Base-by-base conservation (phyloP, 2,113 vertebrate species). In the Lophius piscatorius region DNA sequence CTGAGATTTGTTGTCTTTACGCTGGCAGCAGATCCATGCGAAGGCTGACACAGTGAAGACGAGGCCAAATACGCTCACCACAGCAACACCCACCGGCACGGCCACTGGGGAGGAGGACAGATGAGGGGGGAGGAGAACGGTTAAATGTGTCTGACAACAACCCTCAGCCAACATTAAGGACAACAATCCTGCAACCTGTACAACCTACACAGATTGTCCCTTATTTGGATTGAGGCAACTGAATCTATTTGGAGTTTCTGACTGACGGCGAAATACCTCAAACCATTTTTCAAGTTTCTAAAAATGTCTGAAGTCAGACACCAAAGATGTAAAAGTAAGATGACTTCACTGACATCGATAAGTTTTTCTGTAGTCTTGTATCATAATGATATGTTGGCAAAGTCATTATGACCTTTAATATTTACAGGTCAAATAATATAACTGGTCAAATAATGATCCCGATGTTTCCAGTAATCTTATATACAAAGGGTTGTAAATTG, bases 21-120 rank as follows among this genome's bases (percentile, higher is more conserved):
- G 95, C 61, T 98, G 97, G 74, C 97, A 98, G 86, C 97, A 99
- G 88, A 98, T 98, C 97, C 97, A 99, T 14, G 95, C 91, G 72
- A 98, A 98, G 34, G 96, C 92, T 22, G 97, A 98, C 31, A 94
- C 91, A 42, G 93, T 95, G 91, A 98, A 98, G 88, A 98, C 93
- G 34, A 99, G 92, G 76, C 95, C 95, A 73, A 98, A 98, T 50
- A 96, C 93, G 73, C 97, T 96, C 89, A 97, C 91, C 85, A 96
- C 92, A 14, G 94, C 94, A 82, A 99, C 94, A 13, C 95, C 92
- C 9, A 93, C 86, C 45, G 97, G 95, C 64, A 98, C 90, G 88
- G 94, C 94, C 87, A 94, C 97, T 98, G 85, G 20, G 80, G 86
- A 88, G 89, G 85, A 86, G 85, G 74, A 86, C 73, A 85, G 50